phyloP scores from a whole-genome alignment of 2,113 vertebrate species.

The Sorex fumeus region DNA sequence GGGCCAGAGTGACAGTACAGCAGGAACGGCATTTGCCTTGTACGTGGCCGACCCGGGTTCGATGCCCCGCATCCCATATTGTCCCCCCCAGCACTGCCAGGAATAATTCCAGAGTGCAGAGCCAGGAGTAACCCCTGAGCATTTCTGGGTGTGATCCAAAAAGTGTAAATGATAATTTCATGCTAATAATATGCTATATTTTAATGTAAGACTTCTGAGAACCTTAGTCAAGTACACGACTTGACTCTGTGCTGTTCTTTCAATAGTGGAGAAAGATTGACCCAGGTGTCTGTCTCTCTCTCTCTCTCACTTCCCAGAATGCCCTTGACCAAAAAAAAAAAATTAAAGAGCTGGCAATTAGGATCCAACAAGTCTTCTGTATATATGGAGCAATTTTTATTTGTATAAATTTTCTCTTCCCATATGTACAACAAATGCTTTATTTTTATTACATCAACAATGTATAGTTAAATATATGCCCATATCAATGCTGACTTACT shows the following conservation, averaged over 20 bases:
- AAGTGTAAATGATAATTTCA: background rate
- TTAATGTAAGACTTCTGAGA: background rate
- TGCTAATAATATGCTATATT: background rate
- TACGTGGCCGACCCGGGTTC: too few species aligned
- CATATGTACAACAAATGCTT: background rate
- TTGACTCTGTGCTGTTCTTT: background rate
- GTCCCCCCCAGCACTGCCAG: too few species aligned
- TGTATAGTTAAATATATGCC: background rate
- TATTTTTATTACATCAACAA: background rate
- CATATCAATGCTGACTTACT: slow-evolving; percentile 28
- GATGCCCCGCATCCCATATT: too few species aligned
- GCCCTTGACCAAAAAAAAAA: background rate
- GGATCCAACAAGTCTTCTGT: background rate
- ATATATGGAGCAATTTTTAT: background rate
- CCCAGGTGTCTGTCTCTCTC: background rate
- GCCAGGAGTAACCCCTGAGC: too few species aligned
- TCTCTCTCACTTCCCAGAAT: background rate
- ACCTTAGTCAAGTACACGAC: background rate
- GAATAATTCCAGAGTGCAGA: too few species aligned
- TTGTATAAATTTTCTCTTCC: background rate
- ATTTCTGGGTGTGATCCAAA: too few species aligned
- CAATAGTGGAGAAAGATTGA: background rate
- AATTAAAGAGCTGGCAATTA: background rate
- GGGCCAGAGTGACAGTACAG: too few species aligned
- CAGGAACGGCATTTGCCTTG: too few species aligned